phyloP scores from a whole-genome alignment of 2,797 vertebrate species.

The Ctenopoma multispine region DNA sequence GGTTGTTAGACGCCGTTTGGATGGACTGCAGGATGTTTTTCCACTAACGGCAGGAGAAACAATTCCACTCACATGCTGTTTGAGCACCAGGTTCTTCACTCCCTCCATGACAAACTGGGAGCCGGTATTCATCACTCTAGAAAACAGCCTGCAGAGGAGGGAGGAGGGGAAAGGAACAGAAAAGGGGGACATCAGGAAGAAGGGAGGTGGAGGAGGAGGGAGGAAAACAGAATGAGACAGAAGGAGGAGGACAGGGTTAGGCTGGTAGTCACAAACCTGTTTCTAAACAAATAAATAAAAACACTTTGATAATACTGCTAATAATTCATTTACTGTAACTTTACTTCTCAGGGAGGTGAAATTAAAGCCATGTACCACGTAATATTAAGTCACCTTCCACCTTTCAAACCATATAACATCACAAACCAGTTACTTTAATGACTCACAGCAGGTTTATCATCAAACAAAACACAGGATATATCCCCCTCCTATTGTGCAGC shows the following conservation, averaged over 20 bases:
- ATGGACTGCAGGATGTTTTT: background rate
- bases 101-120: constrained; percentile 99
- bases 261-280: constrained; percentile 35
- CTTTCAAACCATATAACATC: too few relatives aligned
- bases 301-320: background rate
- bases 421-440: too few relatives aligned
- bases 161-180: background rate
- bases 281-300: background rate
- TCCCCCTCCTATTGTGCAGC: too few relatives aligned
- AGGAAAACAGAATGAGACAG: background rate
- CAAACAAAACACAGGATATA: too few relatives aligned
- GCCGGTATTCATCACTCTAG: constrained; percentile 97
- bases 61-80: constrained; percentile 91
- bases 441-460: too few relatives aligned
- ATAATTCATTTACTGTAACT: too few relatives aligned
- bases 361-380: too few relatives aligned
- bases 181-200: background rate
- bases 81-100: constrained; percentile 97
- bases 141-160: constrained; percentile 87
- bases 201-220: background rate
- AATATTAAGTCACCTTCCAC: too few relatives aligned
- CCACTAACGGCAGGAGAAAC: background rate
- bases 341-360: too few relatives aligned
- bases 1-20: background rate
- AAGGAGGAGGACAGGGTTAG: constrained; percentile 56